These are phyloP conservation scores for Zophobas morio DNA, from an alignment of 1,140 invertebrate species.

Conservation along the genomic window DNA sequence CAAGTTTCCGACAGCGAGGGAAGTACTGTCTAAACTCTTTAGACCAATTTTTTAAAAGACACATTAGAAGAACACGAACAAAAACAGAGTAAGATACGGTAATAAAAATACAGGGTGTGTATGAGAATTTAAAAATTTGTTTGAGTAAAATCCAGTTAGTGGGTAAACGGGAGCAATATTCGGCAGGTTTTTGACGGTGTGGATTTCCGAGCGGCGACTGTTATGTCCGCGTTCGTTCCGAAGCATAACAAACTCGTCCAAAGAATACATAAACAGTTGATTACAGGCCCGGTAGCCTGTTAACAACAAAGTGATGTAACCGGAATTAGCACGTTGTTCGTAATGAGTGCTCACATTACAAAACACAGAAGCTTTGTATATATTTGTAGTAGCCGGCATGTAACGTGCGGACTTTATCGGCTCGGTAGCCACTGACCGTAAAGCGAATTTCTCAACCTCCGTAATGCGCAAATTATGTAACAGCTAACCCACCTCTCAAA, in stretches of 20 bases:
- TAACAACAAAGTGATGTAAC: neutral
- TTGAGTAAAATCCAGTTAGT: too few species aligned
- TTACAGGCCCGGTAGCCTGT: neutral
- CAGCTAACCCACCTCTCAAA: neutral
- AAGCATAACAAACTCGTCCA: neutral
- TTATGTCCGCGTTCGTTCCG: too few species aligned
- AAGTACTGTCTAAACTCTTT: too few species aligned
- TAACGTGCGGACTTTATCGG: neutral
- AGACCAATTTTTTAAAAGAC: too few species aligned
- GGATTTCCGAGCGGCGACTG: too few species aligned
- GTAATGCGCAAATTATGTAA: neutral
- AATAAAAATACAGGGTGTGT: too few species aligned
- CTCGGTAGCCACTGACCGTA: neutral
- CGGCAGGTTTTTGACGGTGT: too few species aligned
- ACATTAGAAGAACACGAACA: too few species aligned
- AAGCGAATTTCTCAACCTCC: neutral
- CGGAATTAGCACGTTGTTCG: constrained; percentile 1
- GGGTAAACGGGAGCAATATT: too few species aligned
- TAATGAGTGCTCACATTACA: neutral
- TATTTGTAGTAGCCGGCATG: neutral
- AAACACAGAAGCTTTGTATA: neutral
- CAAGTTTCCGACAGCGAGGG: too few species aligned
- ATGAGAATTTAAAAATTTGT: too few species aligned
- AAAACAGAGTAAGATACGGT: too few species aligned
- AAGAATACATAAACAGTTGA: neutral